Evolutionary conservation across 2,797 vertebrate genomes (phyloP).

Genomic region (Limnodromus scolopaceus): DNA sequence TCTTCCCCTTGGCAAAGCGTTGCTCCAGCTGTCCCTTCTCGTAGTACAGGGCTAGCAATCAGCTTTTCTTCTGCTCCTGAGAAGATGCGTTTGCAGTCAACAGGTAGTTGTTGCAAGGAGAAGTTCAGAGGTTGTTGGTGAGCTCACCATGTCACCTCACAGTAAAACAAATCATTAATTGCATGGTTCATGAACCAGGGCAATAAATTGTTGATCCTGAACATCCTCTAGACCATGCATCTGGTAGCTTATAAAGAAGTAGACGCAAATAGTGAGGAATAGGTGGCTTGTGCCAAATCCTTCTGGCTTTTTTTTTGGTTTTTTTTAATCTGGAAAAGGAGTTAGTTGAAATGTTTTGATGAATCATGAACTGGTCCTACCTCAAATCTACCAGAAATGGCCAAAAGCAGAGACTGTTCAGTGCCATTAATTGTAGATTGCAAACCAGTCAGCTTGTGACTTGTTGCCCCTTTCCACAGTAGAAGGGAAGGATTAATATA

Average conservation of each 20-base stretch:
- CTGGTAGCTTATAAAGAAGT: not conserved
- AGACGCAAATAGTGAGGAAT: not conserved
- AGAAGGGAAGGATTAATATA: not conserved
- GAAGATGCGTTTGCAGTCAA: not conserved
- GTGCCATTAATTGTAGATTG: not conserved
- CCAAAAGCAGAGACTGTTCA: not conserved
- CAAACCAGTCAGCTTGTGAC: not conserved
- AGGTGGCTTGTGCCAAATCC: not conserved
- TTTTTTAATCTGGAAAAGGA: not conserved
- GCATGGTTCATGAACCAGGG: not conserved
- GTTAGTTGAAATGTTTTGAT: not conserved
- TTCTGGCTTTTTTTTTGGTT: not conserved
- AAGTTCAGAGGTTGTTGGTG: not conserved
- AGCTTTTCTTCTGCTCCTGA: not conserved
- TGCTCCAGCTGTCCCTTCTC: not conserved
- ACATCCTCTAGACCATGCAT: not conserved
- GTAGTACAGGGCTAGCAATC: not conserved
- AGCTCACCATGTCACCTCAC: not conserved
- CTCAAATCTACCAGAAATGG: not conserved
- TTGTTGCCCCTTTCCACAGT: not conserved
- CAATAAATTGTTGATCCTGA: not conserved
- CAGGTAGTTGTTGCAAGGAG: not conserved
- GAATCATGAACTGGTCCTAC: not conserved
- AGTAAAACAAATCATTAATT: not conserved
- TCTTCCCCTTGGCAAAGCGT: not conserved